Conservation (phyloP, 2,888 invertebrate species). For the Papilio gigon region DNA sequence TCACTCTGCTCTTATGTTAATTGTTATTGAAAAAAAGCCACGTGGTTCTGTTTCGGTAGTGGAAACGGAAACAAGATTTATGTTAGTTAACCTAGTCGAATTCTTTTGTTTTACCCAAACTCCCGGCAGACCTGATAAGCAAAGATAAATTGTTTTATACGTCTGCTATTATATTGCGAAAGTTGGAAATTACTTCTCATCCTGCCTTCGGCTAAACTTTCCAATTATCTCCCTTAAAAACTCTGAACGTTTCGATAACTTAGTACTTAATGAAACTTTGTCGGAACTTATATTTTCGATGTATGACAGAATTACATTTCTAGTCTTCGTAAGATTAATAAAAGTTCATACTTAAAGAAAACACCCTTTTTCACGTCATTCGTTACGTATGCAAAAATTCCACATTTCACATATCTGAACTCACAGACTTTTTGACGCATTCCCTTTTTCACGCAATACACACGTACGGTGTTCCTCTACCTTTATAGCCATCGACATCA, state of each 20-base stretch:
- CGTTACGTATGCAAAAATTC: no score
- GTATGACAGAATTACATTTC: neutral
- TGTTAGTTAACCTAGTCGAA: neutral
- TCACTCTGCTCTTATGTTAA: no score
- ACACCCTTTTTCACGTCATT: no score
- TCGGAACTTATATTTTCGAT: neutral
- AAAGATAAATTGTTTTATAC: constrained; percentile 9
- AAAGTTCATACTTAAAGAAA: neutral
- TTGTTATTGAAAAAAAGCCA: no score
- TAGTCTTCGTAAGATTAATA: neutral
- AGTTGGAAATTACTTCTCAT: neutral
- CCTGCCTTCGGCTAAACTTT: neutral
- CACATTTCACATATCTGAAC: no score
- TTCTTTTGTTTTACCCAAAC: neutral
- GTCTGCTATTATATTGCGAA: constrained; percentile 9
- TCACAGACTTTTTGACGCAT: no score
- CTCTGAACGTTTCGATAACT: neutral
- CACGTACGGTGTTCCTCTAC: no score
- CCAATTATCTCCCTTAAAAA: constrained; percentile 15
- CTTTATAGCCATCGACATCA: no score
- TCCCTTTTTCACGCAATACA: no score
- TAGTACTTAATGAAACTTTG: neutral
- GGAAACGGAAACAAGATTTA: neutral
- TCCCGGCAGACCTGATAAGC: neutral
- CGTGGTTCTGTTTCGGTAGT: no score